Evolutionary conservation across 2,888 invertebrate species (phyloP).

Genomic region (Drosophila robusta): DNA sequence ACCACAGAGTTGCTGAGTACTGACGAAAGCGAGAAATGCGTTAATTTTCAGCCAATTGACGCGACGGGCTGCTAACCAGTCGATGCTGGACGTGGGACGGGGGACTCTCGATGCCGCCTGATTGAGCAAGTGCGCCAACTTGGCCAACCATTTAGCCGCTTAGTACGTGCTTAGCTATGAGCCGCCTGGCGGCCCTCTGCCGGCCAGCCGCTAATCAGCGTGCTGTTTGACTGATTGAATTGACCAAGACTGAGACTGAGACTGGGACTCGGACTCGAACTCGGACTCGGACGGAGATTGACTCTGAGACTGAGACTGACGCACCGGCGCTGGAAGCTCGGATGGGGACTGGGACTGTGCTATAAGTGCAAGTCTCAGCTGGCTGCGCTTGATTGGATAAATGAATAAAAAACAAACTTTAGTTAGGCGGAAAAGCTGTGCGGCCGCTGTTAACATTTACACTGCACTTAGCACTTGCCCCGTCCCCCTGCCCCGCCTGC

Average conservation of each 20-base stretch:
- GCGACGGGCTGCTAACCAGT: conserved; percentile 43
- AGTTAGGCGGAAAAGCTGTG: conserved; percentile 52
- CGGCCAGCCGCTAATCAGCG: conserved; percentile 73
- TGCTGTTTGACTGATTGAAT: conserved; percentile 78
- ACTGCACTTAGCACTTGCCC: conserved; percentile 73
- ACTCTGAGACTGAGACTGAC: conserved; percentile 2
- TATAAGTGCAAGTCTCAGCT: conserved; percentile 25
- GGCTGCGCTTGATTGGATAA: conserved; percentile 74
- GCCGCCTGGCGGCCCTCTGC: conserved; percentile 28
- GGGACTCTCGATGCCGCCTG: conserved; percentile 33
- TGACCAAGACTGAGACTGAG: conserved; percentile 50
- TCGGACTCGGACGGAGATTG: conserved; percentile 1
- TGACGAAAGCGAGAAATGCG: conserved; percentile 77
- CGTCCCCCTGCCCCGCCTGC: neutral
- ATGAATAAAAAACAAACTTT: conserved; percentile 70
- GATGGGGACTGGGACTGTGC: neutral
- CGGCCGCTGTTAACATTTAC: conserved; percentile 74
- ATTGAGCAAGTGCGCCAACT: conserved; percentile 73
- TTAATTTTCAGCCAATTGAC: conserved; percentile 77
- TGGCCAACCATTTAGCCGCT: conserved; percentile 52
- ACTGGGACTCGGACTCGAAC: conserved; percentile 1
- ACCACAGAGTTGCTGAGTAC: conserved; percentile 1
- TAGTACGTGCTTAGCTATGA: conserved; percentile 63
- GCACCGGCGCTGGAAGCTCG: neutral
- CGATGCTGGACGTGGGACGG: conserved; percentile 12